These are phyloP conservation scores for Emmelina monodactyla DNA, from an alignment of 2,888 invertebrate species.

Conservation along the genomic window DNA sequence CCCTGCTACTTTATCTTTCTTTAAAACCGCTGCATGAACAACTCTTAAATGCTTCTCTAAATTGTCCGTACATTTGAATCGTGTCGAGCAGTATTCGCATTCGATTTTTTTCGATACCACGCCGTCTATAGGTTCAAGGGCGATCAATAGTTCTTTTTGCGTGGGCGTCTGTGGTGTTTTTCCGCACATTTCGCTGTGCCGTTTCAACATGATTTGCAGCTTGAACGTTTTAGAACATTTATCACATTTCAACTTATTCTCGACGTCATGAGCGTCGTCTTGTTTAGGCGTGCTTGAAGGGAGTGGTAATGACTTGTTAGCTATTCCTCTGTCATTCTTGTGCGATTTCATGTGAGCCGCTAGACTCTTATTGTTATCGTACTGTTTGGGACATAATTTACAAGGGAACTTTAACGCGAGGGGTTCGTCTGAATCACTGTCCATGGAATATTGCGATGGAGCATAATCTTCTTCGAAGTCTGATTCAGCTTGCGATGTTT, in stretches of 20 bases:
- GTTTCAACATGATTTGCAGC: slow-evolving; percentile 55
- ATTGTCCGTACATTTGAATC: slow-evolving; percentile 41
- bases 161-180: slow-evolving; percentile 24
- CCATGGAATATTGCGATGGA: slow-evolving; percentile 32
- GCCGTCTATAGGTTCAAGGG: slow-evolving; percentile 41
- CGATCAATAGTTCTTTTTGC: slow-evolving; percentile 38
- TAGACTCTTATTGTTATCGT: slow-evolving; percentile 25
- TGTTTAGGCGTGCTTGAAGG: slow-evolving; percentile 24
- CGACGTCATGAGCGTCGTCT: slow-evolving; percentile 28
- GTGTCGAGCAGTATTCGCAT: slow-evolving; percentile 40
- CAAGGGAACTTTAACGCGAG: slow-evolving; percentile 30
- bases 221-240: slow-evolving; percentile 51
- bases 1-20: slow-evolving; percentile 19
- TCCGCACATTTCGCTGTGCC: slow-evolving; percentile 38
- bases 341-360: slow-evolving; percentile 30
- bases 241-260: slow-evolving; percentile 39
- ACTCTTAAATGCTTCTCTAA: slow-evolving; percentile 46
- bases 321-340: slow-evolving; percentile 14
- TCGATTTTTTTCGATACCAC: slow-evolving; percentile 21
- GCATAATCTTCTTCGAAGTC: slow-evolving; percentile 46
- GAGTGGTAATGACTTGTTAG: slow-evolving; percentile 10
- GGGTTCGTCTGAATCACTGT: slow-evolving; percentile 50
- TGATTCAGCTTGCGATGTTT: slow-evolving; percentile 30
- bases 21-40: slow-evolving; percentile 41
- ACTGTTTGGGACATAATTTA: slow-evolving; percentile 32